These are phyloP conservation scores for Channa striata DNA, from an alignment of 2,797 vertebrate genomes.

Conservation along the genomic window DNA sequence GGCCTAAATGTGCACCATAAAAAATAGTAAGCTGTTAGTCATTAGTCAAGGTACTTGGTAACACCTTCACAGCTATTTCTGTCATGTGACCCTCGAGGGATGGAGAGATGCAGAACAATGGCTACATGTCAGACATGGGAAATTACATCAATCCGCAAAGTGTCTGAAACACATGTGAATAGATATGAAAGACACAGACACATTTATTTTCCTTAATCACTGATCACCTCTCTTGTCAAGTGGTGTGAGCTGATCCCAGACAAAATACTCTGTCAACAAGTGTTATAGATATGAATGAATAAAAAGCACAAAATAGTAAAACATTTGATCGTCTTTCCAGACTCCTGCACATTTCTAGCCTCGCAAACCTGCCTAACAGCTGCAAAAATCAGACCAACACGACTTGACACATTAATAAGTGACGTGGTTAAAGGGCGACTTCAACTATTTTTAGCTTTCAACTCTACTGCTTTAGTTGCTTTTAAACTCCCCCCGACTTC, in stretches of 20 bases:
- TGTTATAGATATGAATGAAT: no score
- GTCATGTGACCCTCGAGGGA: constrained; percentile 76
- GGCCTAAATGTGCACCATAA: constrained; percentile 53
- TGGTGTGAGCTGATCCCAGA: constrained; percentile 64
- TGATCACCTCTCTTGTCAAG: constrained; percentile 68
- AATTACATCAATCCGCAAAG: constrained; percentile 57
- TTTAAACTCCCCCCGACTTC: no score
- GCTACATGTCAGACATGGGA: constrained; percentile 69
- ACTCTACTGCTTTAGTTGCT: no score
- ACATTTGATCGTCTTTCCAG: not conserved
- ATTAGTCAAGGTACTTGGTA: constrained; percentile 60
- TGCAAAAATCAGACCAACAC: not conserved
- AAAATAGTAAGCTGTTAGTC: constrained; percentile 64
- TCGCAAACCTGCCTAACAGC: not conserved
- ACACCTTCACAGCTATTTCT: constrained; percentile 65
- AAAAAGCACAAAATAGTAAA: no score
- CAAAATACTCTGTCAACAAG: constrained; percentile 56
- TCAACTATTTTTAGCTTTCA: no score
- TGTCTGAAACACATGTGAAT: constrained; percentile 24
- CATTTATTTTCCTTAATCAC: constrained; percentile 78
- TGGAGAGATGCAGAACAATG: constrained; percentile 67
- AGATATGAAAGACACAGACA: constrained; percentile 16
- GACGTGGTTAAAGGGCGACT: no score
- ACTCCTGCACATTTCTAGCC: no score
- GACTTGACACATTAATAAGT: not conserved